Evolutionary conservation across 92 coral and sea anemone genomes (phyloP).

Genomic region (Zoanthus sansibaricus): DNA sequence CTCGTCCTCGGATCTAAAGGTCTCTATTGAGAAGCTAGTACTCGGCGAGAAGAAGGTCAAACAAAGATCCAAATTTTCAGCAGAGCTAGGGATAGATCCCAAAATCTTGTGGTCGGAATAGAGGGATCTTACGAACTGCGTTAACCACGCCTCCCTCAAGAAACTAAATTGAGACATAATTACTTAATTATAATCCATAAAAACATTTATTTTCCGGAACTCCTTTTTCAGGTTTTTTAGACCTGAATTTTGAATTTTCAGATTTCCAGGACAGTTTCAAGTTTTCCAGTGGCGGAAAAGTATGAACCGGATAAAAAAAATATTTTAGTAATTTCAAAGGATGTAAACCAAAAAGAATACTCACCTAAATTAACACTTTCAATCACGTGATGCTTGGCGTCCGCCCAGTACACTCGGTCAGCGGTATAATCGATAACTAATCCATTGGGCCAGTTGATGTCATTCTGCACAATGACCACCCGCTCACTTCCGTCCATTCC

Average conservation of each 20-base stretch:
- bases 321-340: not conserved
- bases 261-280: too few species aligned
- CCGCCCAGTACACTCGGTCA: conserved; percentile 69
- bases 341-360: not conserved
- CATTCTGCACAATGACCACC: conserved; percentile 29
- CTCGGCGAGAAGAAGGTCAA: not conserved
- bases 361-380: conserved; percentile 50
- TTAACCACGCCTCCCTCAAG: not conserved
- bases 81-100: not conserved
- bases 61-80: not conserved
- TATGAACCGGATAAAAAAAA: too few species aligned
- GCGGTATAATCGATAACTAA: conserved; percentile 60
- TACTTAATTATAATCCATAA: too few species aligned
- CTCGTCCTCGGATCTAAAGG: too few species aligned
- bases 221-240: too few species aligned
- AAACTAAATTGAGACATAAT: too few species aligned
- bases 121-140: not conserved
- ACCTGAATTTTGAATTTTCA: too few species aligned
- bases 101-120: not conserved
- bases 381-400: conserved; percentile 47
- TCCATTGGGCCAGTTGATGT: conserved; percentile 65
- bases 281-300: too few species aligned
- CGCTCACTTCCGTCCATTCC: conserved; percentile 75
- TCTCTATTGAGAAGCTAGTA: too few species aligned
- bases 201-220: too few species aligned